Evolutionary conservation across 2,888 invertebrate genomes (phyloP), one percentile per base, ranked within the genome.

Genomic region (Drosophila fulvimacula): DNA sequence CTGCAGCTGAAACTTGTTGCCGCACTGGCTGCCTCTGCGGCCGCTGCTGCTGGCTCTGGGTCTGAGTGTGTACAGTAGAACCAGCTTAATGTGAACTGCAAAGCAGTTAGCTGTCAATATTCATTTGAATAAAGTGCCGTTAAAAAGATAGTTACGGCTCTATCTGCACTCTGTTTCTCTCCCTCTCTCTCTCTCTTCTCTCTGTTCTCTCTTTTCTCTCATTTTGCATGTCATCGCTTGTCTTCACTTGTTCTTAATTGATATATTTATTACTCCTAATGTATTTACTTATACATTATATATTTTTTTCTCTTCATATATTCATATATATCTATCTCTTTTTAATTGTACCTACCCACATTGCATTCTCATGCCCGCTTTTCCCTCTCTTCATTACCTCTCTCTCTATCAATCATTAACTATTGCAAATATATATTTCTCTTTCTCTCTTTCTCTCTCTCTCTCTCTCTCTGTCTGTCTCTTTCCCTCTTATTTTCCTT

Each of bases 1-100:
- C 76, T 56, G 70, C 71, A 58, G 48, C 32, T 32, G 11, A 32
- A 56, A 56, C 42, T 56, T 56, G 56, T 55, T 55, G 55, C 41
- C 19, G 55, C 55, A 41, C 44, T 32, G 15, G 32, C 55, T 41
- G 34, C 69, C 52, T 39, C 49, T 27, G 30, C 42, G 19, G 21
- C 48, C 39, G 19, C 17, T 9, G 41, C 15, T 39, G n/a, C 42
- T 10, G 42, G 21, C 4, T 6, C 42, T 56, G 41, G 17, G 4
- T 36, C 3, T 10, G 5, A 32, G 19, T 55, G 21, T 39, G 46
- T 64, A 63, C 32, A 63, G 63, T 63, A 48, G 48, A 63, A 63
- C 63, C 10, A 5, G 38, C 24, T 19, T 34, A 63, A 27, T 34
- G 65, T 19, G 49, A n/a, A 27, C 63, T 27, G 61, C 60, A 4